Evolutionary conservation across 2,888 invertebrate genomes (phyloP), one percentile per base, ranked within the genome.

Genomic region (Priocnemis perturbator): DNA sequence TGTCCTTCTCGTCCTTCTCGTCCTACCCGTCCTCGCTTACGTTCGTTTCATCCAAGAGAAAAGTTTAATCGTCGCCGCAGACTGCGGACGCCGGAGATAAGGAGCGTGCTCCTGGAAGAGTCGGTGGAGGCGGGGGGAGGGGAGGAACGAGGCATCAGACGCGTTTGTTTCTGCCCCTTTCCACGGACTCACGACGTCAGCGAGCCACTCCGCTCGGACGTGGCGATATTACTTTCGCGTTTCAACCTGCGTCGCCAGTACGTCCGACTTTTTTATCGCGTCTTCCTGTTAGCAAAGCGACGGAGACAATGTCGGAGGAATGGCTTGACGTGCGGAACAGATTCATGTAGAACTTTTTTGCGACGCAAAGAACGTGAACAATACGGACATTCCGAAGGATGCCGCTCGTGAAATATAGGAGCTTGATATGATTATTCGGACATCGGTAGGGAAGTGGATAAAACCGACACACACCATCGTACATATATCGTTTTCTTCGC

Each of bases 11-110:
- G 4, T 37, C 37, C 11, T 37, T 11, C 11, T 37, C 14, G 37
- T 37, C 37, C 11, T 37, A 1, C 37, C 14, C 37, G 37, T 11
- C 7, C 11, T 71, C 61, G 67, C 37, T 37, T 47, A 60, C 57
- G 67, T 70, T 71, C 73, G 75, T 59, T 62, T 58, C 50, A 69
- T n/a, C 53, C 17, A 19, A 14, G 53, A 53, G 73, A 76, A 79
- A 82, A 75, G 76, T 79, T 81, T 78, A 81, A 81, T 81, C 76
- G 78, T 69, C 71, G 57, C 59, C 67, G 48, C 74, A 67, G 73
- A 73, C 57, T 64, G 64, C 63, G 69, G 37, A 61, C 66, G 56
- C 68, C 69, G 69, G 63, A 79, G 77, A 81, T 80, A 82, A 81
- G 76, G 59, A 72, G 62, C 66, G 60, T n/a, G 17, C 37, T 37